A percentile compares a stretch with the other conserved stretches of the same genome.
Conservation (phyloP, 2,113 vertebrate genomes). For the Pseudopipra pipra region DNA sequence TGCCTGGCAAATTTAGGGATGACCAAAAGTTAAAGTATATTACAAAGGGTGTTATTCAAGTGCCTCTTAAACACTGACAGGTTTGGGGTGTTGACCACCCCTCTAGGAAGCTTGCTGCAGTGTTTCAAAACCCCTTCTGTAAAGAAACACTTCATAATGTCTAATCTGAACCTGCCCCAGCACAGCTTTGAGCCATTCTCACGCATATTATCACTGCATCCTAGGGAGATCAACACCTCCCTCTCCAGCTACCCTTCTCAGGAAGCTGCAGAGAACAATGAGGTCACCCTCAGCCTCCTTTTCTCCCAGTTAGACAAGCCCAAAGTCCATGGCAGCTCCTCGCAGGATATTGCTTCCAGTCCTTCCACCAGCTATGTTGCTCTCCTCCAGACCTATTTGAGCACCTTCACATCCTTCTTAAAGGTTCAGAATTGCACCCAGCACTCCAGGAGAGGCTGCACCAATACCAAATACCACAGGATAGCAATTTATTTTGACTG, state of each 20-base stretch:
- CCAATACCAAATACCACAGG: rapidly evolving
- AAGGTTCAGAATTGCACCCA: neutral
- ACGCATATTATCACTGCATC: rapidly evolving
- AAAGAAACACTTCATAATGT: neutral
- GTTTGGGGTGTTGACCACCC: neutral
- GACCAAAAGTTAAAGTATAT: neutral
- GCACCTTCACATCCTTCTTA: neutral
- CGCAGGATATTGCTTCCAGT: neutral
- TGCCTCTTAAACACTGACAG: neutral
- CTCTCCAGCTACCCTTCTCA: neutral
- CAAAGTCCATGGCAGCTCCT: neutral
- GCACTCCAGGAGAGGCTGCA: rapidly evolving
- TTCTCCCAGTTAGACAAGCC: neutral
- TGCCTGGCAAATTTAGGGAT: neutral
- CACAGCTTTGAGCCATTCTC: neutral
- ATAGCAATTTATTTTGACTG: rapidly evolving
- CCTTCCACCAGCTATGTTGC: neutral
- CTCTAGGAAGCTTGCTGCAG: neutral
- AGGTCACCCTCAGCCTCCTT: neutral
- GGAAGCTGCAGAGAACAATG: neutral
- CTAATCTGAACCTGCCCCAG: neutral
- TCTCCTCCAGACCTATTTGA: neutral
- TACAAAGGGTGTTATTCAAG: neutral
- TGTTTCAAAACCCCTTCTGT: neutral
- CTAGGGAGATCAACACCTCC: neutral